phyloP scores from a whole-genome alignment of 1,140 invertebrate species.

The Bombus picipes region DNA sequence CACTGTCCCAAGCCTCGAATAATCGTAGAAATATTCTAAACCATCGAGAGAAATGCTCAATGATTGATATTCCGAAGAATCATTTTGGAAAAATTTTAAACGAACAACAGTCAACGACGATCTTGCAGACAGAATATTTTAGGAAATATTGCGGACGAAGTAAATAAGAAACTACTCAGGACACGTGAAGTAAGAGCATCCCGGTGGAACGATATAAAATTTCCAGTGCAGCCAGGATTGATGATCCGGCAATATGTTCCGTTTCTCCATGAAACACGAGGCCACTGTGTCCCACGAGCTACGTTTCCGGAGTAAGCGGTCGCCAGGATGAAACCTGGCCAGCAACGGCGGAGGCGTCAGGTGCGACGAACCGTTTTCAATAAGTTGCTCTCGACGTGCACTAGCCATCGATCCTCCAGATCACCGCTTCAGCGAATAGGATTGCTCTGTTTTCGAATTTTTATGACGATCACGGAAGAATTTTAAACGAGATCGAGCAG shows the following conservation, averaged over 20 bases:
- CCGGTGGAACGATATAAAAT: not conserved
- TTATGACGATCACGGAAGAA: not conserved
- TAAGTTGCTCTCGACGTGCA: slow-evolving; percentile 21
- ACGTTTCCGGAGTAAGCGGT: not conserved
- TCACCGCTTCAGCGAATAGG: not conserved
- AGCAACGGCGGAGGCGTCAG: not conserved
- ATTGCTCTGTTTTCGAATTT: not conserved
- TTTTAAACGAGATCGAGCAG: not conserved
- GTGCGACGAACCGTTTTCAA: slow-evolving; percentile 44
- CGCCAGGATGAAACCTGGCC: slow-evolving; percentile 7
- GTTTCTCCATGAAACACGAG: slow-evolving; percentile 4
- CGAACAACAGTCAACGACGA: not conserved
- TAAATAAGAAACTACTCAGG: not conserved
- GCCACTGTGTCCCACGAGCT: not conserved
- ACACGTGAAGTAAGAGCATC: not conserved
- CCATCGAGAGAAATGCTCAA: not conserved
- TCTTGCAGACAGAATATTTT: not conserved
- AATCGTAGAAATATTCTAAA: not conserved
- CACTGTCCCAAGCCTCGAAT: no score
- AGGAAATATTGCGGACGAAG: not conserved
- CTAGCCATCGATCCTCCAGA: slow-evolving; percentile 19
- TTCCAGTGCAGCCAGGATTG: not conserved
- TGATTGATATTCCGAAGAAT: no score
- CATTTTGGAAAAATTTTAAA: not conserved
- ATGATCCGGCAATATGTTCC: not conserved